Conservation (phyloP, 1,140 invertebrate species). For the Drosophila mayri region DNA sequence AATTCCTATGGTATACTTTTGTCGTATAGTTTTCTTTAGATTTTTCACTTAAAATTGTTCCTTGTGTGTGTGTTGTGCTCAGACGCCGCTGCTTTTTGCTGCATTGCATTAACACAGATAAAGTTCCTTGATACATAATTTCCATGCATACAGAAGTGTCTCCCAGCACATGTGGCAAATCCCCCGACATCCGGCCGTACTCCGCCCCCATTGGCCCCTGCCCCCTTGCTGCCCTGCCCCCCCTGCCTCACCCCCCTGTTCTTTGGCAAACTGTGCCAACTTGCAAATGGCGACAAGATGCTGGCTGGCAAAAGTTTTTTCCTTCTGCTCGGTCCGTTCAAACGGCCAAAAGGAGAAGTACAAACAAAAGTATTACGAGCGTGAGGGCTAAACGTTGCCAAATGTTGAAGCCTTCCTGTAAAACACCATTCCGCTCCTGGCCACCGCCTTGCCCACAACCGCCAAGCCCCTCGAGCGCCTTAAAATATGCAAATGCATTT, state of each 20-base stretch:
- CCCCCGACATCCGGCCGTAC: conserved; percentile 7
- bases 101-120: conserved; percentile 83
- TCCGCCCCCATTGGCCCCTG: conserved; percentile 1
- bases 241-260: conserved; percentile 5
- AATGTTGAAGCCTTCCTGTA: conserved; percentile 49
- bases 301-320: conserved; percentile 75
- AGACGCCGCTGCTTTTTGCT: conserved; percentile 65
- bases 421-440: background rate
- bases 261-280: conserved; percentile 63
- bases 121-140: conserved; percentile 84
- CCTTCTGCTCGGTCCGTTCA: conserved; percentile 49
- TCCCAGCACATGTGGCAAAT: conserved; percentile 64
- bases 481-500: conserved; percentile 80
- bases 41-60: background rate
- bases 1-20: background rate
- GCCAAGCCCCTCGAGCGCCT: conserved; percentile 34
- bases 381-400: conserved; percentile 73
- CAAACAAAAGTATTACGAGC: conserved; percentile 72
- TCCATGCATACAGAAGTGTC: conserved; percentile 74
- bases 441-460: background rate
- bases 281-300: conserved; percentile 81
- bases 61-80: conserved; percentile 53
- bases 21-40: background rate
- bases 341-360: conserved; percentile 48
- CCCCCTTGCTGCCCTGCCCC: background rate